Conservation (phyloP, 2,113 vertebrate species). For the Nymphicus hollandicus region DNA sequence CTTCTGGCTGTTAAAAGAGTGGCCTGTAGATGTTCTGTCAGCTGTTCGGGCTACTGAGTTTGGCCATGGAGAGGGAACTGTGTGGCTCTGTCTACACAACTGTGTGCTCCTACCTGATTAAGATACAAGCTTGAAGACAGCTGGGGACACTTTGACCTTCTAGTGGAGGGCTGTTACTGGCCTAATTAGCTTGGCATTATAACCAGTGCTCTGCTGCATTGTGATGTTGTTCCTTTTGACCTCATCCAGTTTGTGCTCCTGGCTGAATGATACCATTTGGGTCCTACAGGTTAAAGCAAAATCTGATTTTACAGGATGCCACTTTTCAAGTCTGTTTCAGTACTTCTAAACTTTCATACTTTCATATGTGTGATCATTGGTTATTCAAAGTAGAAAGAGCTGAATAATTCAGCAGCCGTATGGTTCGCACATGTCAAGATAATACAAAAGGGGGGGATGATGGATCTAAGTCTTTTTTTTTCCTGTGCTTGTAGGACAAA, state of each 20-base stretch:
- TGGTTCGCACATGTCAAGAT: not conserved
- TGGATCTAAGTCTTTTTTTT: not conserved
- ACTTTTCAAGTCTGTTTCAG: not conserved
- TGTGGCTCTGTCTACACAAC: not conserved
- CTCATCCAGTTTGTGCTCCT: not conserved
- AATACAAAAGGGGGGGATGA: not conserved
- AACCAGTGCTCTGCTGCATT: not conserved
- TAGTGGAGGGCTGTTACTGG: not conserved
- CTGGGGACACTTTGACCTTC: conserved; percentile 5
- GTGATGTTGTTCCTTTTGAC: not conserved
- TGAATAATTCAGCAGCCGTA: conserved; percentile 38
- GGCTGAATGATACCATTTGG: not conserved
- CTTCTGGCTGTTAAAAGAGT: not conserved
- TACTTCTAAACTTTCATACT: not conserved
- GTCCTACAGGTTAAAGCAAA: not conserved
- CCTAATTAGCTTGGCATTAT: not conserved
- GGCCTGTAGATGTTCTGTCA: not conserved
- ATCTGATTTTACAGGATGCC: not conserved
- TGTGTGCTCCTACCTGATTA: not conserved
- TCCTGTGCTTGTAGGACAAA: conserved; percentile 1
- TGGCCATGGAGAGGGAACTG: not conserved
- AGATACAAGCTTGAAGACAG: not conserved
- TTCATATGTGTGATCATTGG: not conserved
- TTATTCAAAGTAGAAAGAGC: not conserved
- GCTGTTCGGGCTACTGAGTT: not conserved